Evolutionary conservation across 2,797 vertebrate genomes (phyloP), one percentile per base, ranked within the genome.

Genomic region (Sebastes cheni): DNA sequence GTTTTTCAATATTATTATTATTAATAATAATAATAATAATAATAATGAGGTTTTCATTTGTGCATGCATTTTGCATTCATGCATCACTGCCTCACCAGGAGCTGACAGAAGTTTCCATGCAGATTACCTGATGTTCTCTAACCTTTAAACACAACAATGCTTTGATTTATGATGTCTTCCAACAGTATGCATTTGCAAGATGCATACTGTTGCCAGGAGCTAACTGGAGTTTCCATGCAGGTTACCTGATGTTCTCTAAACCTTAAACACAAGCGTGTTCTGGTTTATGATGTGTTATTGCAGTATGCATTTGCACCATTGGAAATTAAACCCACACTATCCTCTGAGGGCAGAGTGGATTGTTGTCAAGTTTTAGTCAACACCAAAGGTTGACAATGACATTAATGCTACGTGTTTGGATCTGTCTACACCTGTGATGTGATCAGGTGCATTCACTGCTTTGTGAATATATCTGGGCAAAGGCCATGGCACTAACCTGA

Each of bases 351-450:
- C 66, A 29, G 3, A 56, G 5, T 6, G 5, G 4, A 8, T 50
- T 22, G 25, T 29, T 73, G 29, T 39, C 8, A 29, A 29, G 30
- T 6, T 39, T 65, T 6, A 30, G 22, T 2, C 9, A 34, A 30
- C 25, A 59, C 13, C 4, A 10, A 11, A 54, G 58, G 30, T 56
- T 80, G 25, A 70, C 39, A 75, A 11, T 71, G n/a, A 25, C 23
- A 68, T 85, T 71, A 79, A 77, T 77, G 86, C 88, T 93, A 93
- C 91, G 91, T 95, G 93, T 91, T 81, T 86, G 46, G 16, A 52
- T 14, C 50, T 72, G 74, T 75, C n/a, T 42, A 12, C 82, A 83
- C 67, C 25, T 42, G 22, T 27, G 69, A 1, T 68, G 36, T 36
- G 72, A 52, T 76, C 86, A 65, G 69, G 77, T 75, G 54, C 70